Conservation (phyloP, 2,888 invertebrate genomes). For the Pegoplata infirma region DNA sequence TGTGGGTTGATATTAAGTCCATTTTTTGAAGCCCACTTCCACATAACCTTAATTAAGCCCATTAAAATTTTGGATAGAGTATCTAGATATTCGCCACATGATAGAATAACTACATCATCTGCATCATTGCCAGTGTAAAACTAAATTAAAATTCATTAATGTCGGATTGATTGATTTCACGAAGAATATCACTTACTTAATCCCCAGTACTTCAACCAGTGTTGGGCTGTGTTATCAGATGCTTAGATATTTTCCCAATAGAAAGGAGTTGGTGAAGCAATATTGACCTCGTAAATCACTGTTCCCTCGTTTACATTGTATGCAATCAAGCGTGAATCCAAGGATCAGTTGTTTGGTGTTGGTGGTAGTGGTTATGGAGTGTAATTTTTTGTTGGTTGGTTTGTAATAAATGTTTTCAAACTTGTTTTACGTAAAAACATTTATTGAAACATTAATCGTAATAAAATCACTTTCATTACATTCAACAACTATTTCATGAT, state of each 20-base stretch:
- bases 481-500: slow-evolving; percentile 70
- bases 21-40: too few relatives aligned
- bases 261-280: neutral
- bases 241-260: neutral
- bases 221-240: too few relatives aligned
- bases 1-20: too few relatives aligned
- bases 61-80: too few relatives aligned
- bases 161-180: too few relatives aligned
- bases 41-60: too few relatives aligned
- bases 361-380: slow-evolving; percentile 29
- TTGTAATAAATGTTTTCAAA: slow-evolving; percentile 58
- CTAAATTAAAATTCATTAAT: too few relatives aligned
- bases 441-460: slow-evolving; percentile 76
- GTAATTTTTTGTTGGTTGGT: slow-evolving; percentile 45
- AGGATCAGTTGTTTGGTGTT: slow-evolving; percentile 41
- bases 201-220: too few relatives aligned
- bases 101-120: too few relatives aligned
- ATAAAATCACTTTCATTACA: slow-evolving; percentile 71
- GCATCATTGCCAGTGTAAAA: too few relatives aligned
- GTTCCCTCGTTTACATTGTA: neutral
- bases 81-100: too few relatives aligned
- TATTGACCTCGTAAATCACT: slow-evolving; percentile 1
- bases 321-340: neutral
- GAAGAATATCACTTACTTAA: too few relatives aligned
- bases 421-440: slow-evolving; percentile 69